Base-by-base conservation (phyloP, 2,888 invertebrate species). In the Lacanobia oleracea region DNA sequence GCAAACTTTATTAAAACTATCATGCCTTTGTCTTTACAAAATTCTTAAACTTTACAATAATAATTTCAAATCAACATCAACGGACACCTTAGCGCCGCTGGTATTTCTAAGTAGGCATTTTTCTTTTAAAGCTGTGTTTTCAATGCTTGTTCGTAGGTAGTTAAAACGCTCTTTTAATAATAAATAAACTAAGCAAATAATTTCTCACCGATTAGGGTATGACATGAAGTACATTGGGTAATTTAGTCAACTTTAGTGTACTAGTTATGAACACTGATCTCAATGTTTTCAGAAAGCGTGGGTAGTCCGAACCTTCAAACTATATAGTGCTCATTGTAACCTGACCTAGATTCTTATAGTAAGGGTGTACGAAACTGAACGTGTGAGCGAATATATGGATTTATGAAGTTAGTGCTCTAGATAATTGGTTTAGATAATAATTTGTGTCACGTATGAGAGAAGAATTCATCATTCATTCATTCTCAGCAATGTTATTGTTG, bases 261-360 rank as follows among this genome's bases (percentile, higher is more conserved):
- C 7, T n/a, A 54, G 50, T 67, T 27, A 57, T 53, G 59, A 63
- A 60, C 53, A 60, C 57, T 40, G 6, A 63, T 63, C 14, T 57
- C 43, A 27, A 18, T 63, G 12, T 51, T 63, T 75, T 40, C 50
- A 50, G 14, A 64, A 59, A 14, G 54, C 75, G 67, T 75, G 63
- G 67, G 59, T 54, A 18, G 59, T n/a, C 21, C 23, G 43, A 23
- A 66, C n/a, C 40, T 57, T 37, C 54, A 18, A 72, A 57, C 37
- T 56, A 51, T 56, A 27, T 14, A 48, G 12, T 10, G 12, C 40
- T 65, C 56, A 66, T 65, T 60, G 53, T 40, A 5, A 14, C 14
- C 37, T 57, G 56, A 74, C 75, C 80, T 57, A 79, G 12, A 74
- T 76, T n/a, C 16, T 9, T 23, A 4, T 14, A 37, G n/a, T 37